These are phyloP conservation scores for Syrista parreyssii DNA, from an alignment of 2,888 invertebrate genomes.

Conservation along the genomic window DNA sequence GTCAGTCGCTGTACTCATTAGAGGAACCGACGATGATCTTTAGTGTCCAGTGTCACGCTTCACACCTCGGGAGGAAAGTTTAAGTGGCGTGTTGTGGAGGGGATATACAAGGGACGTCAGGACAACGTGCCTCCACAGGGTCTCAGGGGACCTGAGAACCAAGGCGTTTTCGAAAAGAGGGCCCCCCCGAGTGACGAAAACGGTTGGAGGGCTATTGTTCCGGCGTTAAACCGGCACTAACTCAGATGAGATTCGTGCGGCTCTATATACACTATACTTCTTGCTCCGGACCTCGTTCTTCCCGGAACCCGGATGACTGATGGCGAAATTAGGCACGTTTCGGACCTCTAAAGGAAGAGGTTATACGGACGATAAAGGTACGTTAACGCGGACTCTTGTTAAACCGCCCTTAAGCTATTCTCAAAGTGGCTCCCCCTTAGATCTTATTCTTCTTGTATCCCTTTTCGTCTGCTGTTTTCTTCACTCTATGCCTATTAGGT, in stretches of 20 bases:
- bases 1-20: not conserved
- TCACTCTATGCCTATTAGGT: not conserved
- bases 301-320: slow-evolving; percentile 45
- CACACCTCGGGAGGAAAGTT: slow-evolving; percentile 30
- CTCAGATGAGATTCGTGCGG: slow-evolving; percentile 45
- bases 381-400: not conserved
- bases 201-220: slow-evolving; percentile 39
- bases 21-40: not conserved
- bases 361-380: slow-evolving; percentile 18
- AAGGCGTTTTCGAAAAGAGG: slow-evolving; percentile 15
- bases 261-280: slow-evolving; percentile 22
- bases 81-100: slow-evolving; percentile 5
- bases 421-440: not conserved
- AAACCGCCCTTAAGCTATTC: not conserved
- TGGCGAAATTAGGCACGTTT: slow-evolving; percentile 42
- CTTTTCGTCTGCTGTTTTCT: not conserved
- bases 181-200: slow-evolving; percentile 28
- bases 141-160: slow-evolving; percentile 16
- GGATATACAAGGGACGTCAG: slow-evolving; percentile 9
- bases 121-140: slow-evolving; percentile 22
- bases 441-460: not conserved
- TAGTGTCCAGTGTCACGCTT: slow-evolving; percentile 35
- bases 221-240: slow-evolving; percentile 50
- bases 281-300: slow-evolving; percentile 17
- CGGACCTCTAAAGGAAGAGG: slow-evolving; percentile 25